These are phyloP conservation scores for Torymus texanus DNA, from an alignment of 2,888 invertebrate species.

Conservation along the genomic window DNA sequence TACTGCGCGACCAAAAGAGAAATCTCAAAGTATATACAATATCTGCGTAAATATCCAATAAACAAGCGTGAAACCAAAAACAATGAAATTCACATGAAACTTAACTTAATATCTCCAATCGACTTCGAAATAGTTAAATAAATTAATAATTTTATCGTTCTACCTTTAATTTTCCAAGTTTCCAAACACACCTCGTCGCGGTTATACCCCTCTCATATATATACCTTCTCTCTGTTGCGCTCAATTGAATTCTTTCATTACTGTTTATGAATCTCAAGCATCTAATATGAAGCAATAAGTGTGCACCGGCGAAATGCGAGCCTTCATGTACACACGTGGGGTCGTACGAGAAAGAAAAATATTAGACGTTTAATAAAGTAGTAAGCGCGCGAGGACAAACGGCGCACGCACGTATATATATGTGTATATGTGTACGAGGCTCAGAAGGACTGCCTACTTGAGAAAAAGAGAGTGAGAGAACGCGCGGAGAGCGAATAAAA, in stretches of 20 bases:
- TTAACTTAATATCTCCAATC: background rate
- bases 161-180: constrained; percentile 30
- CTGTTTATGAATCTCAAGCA: constrained; percentile 47
- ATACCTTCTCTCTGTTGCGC: background rate
- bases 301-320: background rate
- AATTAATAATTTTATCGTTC: constrained; percentile 20
- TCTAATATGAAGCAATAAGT: constrained; percentile 44
- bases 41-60: no score
- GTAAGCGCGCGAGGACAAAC: constrained; percentile 53
- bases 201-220: background rate
- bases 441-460: constrained; percentile 43
- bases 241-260: constrained; percentile 36
- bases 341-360: constrained; percentile 32
- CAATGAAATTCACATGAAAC: no score
- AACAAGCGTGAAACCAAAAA: no score
- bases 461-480: background rate
- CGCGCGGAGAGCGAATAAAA: constrained; percentile 30
- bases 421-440: no score
- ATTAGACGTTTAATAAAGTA: constrained; percentile 56
- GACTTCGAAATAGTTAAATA: background rate
- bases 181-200: background rate
- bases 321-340: no score
- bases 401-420: constrained; percentile 1
- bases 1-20: no score
- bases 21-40: no score